Conservation (phyloP, 2,113 vertebrate species). For the Caracal caracal region DNA sequence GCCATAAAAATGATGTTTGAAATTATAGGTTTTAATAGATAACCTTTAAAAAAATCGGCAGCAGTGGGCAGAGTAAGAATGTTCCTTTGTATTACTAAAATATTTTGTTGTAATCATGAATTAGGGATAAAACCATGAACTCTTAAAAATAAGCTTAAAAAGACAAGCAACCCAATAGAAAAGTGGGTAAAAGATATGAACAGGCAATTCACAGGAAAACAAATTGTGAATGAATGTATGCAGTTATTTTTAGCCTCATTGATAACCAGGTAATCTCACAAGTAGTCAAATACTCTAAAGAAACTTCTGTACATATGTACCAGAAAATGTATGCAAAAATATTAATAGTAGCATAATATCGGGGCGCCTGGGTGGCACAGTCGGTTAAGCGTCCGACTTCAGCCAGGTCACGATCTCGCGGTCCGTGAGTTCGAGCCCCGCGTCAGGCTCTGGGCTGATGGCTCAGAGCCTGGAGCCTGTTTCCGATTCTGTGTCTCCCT, state of each 20-base stretch:
- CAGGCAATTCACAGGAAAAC: not conserved
- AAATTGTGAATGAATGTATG: not conserved
- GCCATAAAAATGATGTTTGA: conserved; percentile 17
- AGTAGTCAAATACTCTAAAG: not conserved
- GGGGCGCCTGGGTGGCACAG: too few species aligned
- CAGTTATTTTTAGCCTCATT: not conserved
- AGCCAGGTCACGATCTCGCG: too few species aligned
- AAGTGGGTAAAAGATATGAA: not conserved
- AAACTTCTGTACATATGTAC: not conserved
- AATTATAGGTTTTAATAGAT: not conserved
- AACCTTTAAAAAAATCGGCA: not conserved
- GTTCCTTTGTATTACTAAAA: not conserved
- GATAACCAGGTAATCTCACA: not conserved
- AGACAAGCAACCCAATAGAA: not conserved
- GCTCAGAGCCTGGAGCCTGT: too few species aligned
- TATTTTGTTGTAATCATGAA: not conserved
- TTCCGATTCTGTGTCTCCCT: too few species aligned
- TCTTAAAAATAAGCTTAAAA: conserved; percentile 39
- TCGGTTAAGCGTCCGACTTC: too few species aligned
- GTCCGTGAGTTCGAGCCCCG: too few species aligned
- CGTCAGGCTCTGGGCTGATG: too few species aligned
- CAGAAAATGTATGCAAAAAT: not conserved
- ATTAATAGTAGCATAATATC: not conserved
- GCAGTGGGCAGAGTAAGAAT: not conserved
- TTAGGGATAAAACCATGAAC: not conserved